Conservation (phyloP, 2,888 invertebrate genomes). For the Sericinus montela region DNA sequence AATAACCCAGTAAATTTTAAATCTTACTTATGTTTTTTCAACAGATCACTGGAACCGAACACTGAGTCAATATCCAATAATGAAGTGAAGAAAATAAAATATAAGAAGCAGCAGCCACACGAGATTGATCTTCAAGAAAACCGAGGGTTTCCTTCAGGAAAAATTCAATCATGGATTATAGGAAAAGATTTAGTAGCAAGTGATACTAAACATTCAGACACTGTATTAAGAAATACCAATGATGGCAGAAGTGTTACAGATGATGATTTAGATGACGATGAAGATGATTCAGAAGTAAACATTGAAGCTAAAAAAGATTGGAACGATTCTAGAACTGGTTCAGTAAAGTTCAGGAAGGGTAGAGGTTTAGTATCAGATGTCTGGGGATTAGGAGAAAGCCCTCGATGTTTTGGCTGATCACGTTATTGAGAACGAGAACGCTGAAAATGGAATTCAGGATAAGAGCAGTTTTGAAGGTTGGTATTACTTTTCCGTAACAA, state of each 20-base stretch:
- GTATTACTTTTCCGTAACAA: too few relatives aligned
- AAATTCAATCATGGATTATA: conserved; percentile 58
- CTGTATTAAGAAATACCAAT: too few relatives aligned
- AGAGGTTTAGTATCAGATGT: conserved; percentile 47
- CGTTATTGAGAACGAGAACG: conserved; percentile 51
- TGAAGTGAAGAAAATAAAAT: conserved; percentile 58
- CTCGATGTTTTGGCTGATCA: conserved; percentile 58
- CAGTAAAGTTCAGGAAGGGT: conserved; percentile 26
- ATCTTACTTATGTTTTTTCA: too few relatives aligned
- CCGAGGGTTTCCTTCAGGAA: conserved; percentile 45
- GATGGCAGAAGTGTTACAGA: too few relatives aligned
- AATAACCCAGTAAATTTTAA: too few relatives aligned
- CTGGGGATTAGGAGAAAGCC: conserved; percentile 55
- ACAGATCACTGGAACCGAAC: too few relatives aligned
- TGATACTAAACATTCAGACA: conserved; percentile 5
- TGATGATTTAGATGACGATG: background rate
- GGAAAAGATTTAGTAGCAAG: conserved; percentile 29
- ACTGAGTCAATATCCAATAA: conserved; percentile 45
- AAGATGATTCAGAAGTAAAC: background rate
- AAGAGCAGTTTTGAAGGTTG: conserved; percentile 59
- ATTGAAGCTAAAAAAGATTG: background rate
- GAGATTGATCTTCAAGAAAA: conserved; percentile 58
- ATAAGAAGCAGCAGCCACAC: conserved; percentile 58
- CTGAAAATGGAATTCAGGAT: conserved; percentile 56
- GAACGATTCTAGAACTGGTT: background rate